Evolutionary conservation across 2,113 vertebrate genomes (phyloP), one percentile per base, ranked within the genome.

Genomic region (Centropristis striata): DNA sequence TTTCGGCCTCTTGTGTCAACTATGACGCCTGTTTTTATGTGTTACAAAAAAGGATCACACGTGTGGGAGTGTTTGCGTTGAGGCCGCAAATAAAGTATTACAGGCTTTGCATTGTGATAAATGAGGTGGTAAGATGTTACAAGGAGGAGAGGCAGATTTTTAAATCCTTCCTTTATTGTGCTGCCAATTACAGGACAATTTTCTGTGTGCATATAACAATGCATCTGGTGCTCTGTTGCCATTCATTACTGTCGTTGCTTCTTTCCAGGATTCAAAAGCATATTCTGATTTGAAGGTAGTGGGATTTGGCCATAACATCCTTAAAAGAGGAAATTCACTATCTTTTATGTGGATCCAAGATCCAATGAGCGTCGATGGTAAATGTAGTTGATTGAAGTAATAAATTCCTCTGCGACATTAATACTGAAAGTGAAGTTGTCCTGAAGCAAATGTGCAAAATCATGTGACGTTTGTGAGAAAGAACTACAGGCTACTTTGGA

Each of bases 1-100:
- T 44, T 86, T 73, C 47, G 73, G 37, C 54, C 67, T 60, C 8
- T 55, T 75, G 37, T 59, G 39, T 54, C 25, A 51, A 81, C 37
- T 32, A 27, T 67, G 23, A 11, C 23, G 16, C n/a, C 15, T 21
- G 5, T 32, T 67, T 76, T 74, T 3, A 37, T 55, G 18, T 64
- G 53, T 39, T 27, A 80, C 28, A 47, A 42, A 21, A 44, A 18
- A 60, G 5, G 28, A 75, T 80, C 16, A 12, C 14, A 23, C 59
- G 3, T 1, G 5, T 55, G 47, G 66, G 32, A 50, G 53, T 25
- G 4, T 49, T 64, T 47, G 4, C 71, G 10, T 25, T 23, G 5
- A 79, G 57, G 25, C 7, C 2, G 41, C 42, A 83, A 67, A 78
- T 72, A 27, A 50, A 71, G 41, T 63, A 58, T 67, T 68, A 60